Evolutionary conservation across 2,797 vertebrate genomes (phyloP).

Genomic region (Tapirus indicus): DNA sequence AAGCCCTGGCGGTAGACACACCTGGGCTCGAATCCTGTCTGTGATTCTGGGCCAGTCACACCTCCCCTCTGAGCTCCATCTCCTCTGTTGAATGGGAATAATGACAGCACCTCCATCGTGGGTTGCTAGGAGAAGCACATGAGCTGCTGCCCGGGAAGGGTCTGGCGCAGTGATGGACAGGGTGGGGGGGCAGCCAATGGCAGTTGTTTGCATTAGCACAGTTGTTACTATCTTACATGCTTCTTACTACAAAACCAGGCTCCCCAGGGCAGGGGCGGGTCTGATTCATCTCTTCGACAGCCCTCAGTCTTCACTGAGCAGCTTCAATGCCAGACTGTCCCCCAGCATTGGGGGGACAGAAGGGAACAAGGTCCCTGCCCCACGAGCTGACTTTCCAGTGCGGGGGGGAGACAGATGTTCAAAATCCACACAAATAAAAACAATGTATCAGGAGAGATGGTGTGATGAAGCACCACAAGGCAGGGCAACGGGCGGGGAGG

Average conservation of each 20-base stretch:
- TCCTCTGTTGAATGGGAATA: neutral
- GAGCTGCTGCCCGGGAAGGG: too few relatives aligned
- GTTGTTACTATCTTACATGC: neutral
- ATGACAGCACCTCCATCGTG: neutral
- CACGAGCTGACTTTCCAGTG: neutral
- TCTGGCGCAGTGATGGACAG: neutral
- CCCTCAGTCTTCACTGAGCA: neutral
- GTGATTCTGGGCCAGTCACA: neutral
- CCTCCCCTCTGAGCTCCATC: neutral
- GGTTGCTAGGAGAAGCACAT: neutral
- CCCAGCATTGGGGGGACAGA: neutral
- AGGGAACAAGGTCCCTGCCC: neutral
- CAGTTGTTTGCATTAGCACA: neutral
- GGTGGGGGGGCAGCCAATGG: neutral
- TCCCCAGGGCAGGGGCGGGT: neutral
- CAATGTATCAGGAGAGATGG: rapidly evolving
- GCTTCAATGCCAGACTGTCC: neutral
- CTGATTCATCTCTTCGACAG: neutral
- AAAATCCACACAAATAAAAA: neutral
- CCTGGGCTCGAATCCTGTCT: neutral
- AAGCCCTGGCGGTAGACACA: neutral
- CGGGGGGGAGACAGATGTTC: neutral
- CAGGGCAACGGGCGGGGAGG: neutral
- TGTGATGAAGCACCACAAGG: neutral
- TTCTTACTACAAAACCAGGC: neutral